A percentile compares a stretch with the other conserved stretches of the same genome.
Evolutionary conservation across 2,113 vertebrate genomes (phyloP).

Genomic region (Protobothrops flavoviridis): DNA sequence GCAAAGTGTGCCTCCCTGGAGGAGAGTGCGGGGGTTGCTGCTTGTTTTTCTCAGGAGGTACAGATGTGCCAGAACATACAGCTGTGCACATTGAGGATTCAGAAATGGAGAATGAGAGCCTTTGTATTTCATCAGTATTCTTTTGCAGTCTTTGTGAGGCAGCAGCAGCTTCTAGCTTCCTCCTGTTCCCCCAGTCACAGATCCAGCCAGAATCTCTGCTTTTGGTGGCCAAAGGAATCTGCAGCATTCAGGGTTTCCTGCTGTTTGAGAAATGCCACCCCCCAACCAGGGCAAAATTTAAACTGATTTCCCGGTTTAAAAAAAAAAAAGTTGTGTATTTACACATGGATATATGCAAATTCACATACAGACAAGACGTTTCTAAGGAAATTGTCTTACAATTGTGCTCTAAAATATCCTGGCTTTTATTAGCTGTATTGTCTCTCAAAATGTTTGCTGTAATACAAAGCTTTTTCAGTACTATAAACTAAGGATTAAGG

Average conservation of each 20-base stretch:
- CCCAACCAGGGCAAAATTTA: not conserved
- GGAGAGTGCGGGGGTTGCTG: constrained; percentile 4
- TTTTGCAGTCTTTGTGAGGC: constrained; percentile 26
- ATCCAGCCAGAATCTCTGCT: constrained; percentile 17
- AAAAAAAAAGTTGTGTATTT: not conserved
- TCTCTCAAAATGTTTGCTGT: not conserved
- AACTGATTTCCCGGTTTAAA: not conserved
- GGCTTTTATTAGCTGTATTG: not conserved
- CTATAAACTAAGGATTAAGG: not conserved
- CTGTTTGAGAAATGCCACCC: constrained; percentile 8
- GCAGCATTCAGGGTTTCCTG: constrained; percentile 6
- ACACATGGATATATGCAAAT: too few species aligned
- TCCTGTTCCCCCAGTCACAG: constrained; percentile 2
- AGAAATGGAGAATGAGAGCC: constrained; percentile 28
- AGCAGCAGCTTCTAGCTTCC: constrained; percentile 12
- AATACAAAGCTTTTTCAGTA: not conserved
- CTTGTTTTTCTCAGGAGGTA: constrained; percentile 27
- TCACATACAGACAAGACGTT: not conserved
- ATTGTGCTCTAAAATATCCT: not conserved
- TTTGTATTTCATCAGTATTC: constrained; percentile 24
- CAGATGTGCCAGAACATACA: constrained; percentile 37
- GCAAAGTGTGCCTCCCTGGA: constrained; percentile 6
- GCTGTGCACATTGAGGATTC: constrained; percentile 22
- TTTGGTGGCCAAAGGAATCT: constrained; percentile 7
- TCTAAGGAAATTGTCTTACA: not conserved